Conservation (phyloP, 2,888 invertebrate species). For the Harpagoxenus sublaevis region DNA sequence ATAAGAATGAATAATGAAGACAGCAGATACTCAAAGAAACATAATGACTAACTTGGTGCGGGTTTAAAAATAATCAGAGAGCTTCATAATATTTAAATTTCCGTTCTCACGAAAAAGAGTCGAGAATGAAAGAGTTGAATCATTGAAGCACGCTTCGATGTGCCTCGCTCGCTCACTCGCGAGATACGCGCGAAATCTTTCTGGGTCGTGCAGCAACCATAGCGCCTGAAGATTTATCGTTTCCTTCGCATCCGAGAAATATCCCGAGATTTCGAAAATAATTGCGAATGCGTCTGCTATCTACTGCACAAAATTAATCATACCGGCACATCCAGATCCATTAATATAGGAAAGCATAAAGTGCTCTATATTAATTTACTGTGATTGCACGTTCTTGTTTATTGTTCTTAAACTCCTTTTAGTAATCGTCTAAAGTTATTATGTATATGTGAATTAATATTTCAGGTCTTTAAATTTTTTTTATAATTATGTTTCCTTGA, state of each 20-base stretch:
- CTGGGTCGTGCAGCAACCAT: slow-evolving; percentile 63
- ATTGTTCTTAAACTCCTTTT: not conserved
- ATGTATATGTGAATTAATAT: not conserved
- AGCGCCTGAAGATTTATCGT: slow-evolving; percentile 44
- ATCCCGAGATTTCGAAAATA: slow-evolving; percentile 42
- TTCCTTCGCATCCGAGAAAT: slow-evolving; percentile 28
- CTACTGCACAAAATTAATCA: not conserved
- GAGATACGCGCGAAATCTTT: slow-evolving; percentile 55
- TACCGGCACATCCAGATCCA: not conserved
- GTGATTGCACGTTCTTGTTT: not conserved
- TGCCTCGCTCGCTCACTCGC: slow-evolving; percentile 24
- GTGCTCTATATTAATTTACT: slow-evolving; percentile 7
- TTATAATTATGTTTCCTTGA: not conserved
- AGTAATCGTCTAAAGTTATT: not conserved
- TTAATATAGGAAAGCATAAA: not conserved
- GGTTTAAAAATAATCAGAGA: not conserved
- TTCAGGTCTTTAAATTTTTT: not conserved
- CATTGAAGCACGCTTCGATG: slow-evolving; percentile 19
- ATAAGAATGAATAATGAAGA: not conserved
- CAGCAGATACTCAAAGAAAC: not conserved
- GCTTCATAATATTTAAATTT: not conserved
- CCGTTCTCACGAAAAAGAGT: not conserved
- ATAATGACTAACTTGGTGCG: not conserved
- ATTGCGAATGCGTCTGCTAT: not conserved
- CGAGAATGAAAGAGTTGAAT: slow-evolving; percentile 7